Percentiles rank a stretch among this genome's conserved stretches.
Evolutionary conservation across 2,888 invertebrate genomes (phyloP).

Genomic region (Hydraecia micacea): DNA sequence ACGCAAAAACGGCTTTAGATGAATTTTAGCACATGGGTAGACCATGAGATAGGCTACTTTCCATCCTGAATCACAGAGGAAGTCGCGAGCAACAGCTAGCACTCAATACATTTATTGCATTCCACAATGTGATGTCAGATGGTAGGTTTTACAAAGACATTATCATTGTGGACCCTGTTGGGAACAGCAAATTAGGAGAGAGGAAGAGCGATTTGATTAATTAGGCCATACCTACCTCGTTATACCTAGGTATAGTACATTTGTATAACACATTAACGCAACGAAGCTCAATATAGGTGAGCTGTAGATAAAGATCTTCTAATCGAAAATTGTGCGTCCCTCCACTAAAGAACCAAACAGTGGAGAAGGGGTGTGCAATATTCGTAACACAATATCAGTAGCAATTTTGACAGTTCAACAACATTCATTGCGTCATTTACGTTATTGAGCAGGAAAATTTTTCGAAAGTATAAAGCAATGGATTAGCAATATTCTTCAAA

Average conservation of each 20-base stretch:
- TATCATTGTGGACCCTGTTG: neutral
- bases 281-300: neutral
- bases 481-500: no score
- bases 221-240: neutral
- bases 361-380: neutral
- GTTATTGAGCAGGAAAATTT: no score
- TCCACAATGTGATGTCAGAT: neutral
- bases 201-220: neutral
- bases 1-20: neutral
- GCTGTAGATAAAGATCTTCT: neutral
- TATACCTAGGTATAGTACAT: neutral
- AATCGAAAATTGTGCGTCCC: neutral
- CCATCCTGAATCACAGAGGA: no score
- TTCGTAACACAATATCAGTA: neutral
- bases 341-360: neutral
- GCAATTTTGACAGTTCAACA: no score
- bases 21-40: neutral
- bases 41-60: neutral
- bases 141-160: neutral
- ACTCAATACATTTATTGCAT: neutral
- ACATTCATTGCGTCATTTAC: no score
- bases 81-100: no score
- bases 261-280: neutral
- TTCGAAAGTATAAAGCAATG: no score
- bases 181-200: neutral